phyloP scores from a whole-genome alignment of 2,797 vertebrate species.

The Gadopsis marmoratus region DNA sequence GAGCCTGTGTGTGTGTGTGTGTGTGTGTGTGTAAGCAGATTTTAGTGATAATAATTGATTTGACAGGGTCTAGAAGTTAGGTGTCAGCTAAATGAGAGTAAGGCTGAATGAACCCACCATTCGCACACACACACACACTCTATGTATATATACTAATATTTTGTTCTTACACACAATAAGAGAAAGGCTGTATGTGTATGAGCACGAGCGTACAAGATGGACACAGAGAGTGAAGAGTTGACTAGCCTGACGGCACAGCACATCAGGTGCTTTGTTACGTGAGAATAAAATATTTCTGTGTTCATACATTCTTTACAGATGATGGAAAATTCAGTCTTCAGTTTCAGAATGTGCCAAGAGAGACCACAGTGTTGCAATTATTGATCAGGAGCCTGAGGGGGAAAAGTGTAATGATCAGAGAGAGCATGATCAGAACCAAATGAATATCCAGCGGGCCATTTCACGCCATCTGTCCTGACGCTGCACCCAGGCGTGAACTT shows the following conservation, averaged over 20 bases:
- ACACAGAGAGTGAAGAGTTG: neutral
- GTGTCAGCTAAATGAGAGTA: too few species aligned
- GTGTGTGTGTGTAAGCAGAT: neutral
- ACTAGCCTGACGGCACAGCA: slow-evolving; percentile 5
- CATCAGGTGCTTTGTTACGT: neutral
- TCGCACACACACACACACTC: neutral
- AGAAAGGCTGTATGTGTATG: neutral
- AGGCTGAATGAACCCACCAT: too few species aligned
- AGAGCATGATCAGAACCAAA: neutral
- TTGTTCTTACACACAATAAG: neutral
- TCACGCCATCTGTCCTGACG: neutral
- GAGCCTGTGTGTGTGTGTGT: neutral
- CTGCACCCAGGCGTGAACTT: neutral
- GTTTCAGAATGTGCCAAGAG: neutral
- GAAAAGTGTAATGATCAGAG: neutral
- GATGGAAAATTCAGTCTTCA: neutral
- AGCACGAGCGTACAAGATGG: neutral
- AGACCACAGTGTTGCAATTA: neutral
- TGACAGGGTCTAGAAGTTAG: too few species aligned
- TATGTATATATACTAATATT: neutral
- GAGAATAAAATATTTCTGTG: neutral
- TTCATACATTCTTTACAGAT: neutral
- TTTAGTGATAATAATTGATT: too few species aligned
- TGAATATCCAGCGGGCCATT: neutral
- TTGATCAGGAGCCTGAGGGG: neutral